Conservation (phyloP, 2,888 invertebrate genomes). For the Drosophila rubida region DNA sequence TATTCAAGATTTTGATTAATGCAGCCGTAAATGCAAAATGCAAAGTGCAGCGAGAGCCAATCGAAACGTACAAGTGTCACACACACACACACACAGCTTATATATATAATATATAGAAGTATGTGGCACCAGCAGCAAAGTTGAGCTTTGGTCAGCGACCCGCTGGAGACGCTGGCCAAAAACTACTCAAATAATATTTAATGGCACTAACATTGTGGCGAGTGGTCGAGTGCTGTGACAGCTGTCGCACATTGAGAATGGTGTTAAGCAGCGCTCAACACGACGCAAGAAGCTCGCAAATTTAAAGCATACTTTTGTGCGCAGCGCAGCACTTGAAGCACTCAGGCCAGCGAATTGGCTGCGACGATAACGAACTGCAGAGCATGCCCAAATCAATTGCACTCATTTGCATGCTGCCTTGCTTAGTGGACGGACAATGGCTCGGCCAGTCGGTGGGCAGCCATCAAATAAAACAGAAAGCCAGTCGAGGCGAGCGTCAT, state of each 20-base stretch:
- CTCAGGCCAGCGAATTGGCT: not conserved
- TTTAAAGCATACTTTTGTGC: conserved; percentile 23
- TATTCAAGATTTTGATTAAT: conserved; percentile 82
- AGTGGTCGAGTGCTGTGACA: conserved; percentile 18
- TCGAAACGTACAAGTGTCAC: no score
- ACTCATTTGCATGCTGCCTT: not conserved
- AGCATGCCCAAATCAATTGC: not conserved
- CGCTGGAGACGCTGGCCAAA: conserved; percentile 43
- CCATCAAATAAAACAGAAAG: conserved; percentile 17
- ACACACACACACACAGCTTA: no score
- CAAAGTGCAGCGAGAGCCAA: no score
- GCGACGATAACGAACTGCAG: not conserved
- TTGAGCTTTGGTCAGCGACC: conserved; percentile 52
- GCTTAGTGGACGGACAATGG: no score
- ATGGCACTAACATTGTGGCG: conserved; percentile 31
- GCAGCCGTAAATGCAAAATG: conserved; percentile 45
- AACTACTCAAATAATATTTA: conserved; percentile 71
- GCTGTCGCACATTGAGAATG: conserved; percentile 24
- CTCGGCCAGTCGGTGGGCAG: no score
- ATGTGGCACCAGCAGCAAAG: conserved; percentile 9
- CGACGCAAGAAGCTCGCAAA: conserved; percentile 6
- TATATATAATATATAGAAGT: no score
- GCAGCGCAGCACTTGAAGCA: not conserved
- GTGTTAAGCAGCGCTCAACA: conserved; percentile 19
- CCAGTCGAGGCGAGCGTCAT: conserved; percentile 14